Evolutionary conservation across 2,888 invertebrate species (phyloP), one percentile per base, ranked within the genome.

Genomic region (Perithous albicinctus): DNA sequence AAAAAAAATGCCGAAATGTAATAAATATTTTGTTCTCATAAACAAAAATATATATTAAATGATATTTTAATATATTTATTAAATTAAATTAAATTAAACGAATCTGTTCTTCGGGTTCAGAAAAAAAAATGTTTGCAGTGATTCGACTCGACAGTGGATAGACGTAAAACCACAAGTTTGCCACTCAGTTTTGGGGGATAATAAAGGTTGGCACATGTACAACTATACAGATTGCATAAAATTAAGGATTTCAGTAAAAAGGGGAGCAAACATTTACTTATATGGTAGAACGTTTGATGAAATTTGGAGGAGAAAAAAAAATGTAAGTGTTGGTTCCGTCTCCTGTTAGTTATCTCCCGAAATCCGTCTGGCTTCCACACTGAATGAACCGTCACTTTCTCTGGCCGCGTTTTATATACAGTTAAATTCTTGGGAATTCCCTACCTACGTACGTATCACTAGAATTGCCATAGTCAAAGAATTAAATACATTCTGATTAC

Each of bases 381-480:
- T 18, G 10, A 64, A 51, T 18, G 15, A 43, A 12, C 38, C 6
- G 72, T 73, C 66, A 78, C 78, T 73, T 73, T 78, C 78, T 48
- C 78, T 73, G 23, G 29, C 15, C 35, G 38, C 41, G 26, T 56
- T 51, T 72, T 64, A 59, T 69, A 26, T 12, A 6, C 15, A 8
- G 0, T 8, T 38, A 23, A 32, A 23, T 70, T 70, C 70, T 32
- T 54, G 61, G 77, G 70, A 77, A 43, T 77, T 10, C 15, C 43
- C 54, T 64, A 35, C 43, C 63, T 12, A 18, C 12, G n/a, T 35
- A 38, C 38, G n/a, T 10, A 48, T 32, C 32, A n/a, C 29, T n/a
- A 32, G 6, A 29, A 29, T 15, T 1, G 0, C 15, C 18, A 6
- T 20, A 1, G 8, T 5, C 8, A n/a, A n/a, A n/a, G n/a, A n/a